Base-by-base conservation (phyloP, 2,888 invertebrate species). In the Anoncus sp. region DNA sequence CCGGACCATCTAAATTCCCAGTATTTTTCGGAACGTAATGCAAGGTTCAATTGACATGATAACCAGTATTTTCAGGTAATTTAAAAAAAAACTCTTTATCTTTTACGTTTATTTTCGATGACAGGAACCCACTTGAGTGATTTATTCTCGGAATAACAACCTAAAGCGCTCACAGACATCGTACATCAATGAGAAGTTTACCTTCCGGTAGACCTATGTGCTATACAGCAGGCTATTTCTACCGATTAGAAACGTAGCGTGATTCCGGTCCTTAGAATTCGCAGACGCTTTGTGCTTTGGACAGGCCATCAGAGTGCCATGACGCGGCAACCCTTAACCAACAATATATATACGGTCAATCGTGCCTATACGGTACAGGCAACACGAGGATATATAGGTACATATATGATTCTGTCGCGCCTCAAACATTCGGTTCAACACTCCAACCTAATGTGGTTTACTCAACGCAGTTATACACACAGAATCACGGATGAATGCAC, bases 231-330 rank as follows among this genome's bases (percentile, higher is more conserved):
- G 40, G 51, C n/a, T n/a, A n/a, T n/a, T 7, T 31, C 7, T 31
- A 31, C 5, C 7, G 31, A 24, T 31, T 35, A 31, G 24, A 24
- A 75, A 40, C 63, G 53, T 57, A 75, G 67, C 62, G 66, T 59
- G 67, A 66, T 73, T 66, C 49, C 65, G 22, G 62, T 53, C 81
- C 71, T 81, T 73, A 70, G 79, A 81, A 79, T 66, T 81, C 53
- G 75, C 70, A 70, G 66, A 51, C 73, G 79, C 72, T 76, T 79
- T 74, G 73, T 81, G 74, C 70, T 57, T 51, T 65, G 62, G 79
- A 79, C 70, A 76, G 66, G 49, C 63, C 51, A 63, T 80, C 74
- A 63, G 62, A 59, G 49, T 35, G 51, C 70, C 47, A 55, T 72
- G 66, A 72, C 72, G 55, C 24, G 65, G 49, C 59, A 59, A 71